Base-by-base conservation (phyloP, 1,140 invertebrate species). In the Tetragnatha versicolor region DNA sequence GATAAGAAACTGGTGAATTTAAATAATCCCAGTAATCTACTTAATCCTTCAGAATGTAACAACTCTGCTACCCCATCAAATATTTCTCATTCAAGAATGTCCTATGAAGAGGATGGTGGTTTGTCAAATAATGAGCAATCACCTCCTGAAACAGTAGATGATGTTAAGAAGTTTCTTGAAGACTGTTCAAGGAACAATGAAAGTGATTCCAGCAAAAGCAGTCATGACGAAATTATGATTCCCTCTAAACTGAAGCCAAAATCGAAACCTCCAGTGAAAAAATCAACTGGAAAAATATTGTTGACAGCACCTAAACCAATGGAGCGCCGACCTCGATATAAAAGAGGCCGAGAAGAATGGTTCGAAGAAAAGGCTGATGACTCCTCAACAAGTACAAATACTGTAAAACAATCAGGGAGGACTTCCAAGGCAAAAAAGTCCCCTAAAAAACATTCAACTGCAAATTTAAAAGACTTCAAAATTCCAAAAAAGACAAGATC, bases 301-400 rank as follows among this genome's bases (percentile, higher is more conserved):
- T 31, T 80, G 33, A 80, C 63, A 37, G 70, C 73, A 49, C 47
- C 79, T 1, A 27, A 45, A 2, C 60, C 51, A 33, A 55, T 80
- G 37, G 5, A 53, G 27, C 29, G n/a, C n/a, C 17, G 63, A 37
- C 35, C 45, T 3, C 42, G 33, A 14, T 37, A 53, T 29, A 17
- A 31, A 58, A 9, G 79, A n/a, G 69, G 70, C 5, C 29, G 61
- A 45, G 70, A 53, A 80, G 70, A 75, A 53, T 58, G 61, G 60
- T 77, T 77, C 39, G 51, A 33, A 3, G 72, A 76, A 45, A 33
- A 25, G 31, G 5, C 7, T 58, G 6, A 33, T 42, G 51, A 58
- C 7, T 7, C 10, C 12, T 39, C 14, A n/a, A 51, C 0, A 5
- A 1, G 2, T 35, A n/a, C 27, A 58, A 58, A 72, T 27, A 29